Conservation (phyloP, 2,797 vertebrate genomes). For the Typhlichthys subterraneus region DNA sequence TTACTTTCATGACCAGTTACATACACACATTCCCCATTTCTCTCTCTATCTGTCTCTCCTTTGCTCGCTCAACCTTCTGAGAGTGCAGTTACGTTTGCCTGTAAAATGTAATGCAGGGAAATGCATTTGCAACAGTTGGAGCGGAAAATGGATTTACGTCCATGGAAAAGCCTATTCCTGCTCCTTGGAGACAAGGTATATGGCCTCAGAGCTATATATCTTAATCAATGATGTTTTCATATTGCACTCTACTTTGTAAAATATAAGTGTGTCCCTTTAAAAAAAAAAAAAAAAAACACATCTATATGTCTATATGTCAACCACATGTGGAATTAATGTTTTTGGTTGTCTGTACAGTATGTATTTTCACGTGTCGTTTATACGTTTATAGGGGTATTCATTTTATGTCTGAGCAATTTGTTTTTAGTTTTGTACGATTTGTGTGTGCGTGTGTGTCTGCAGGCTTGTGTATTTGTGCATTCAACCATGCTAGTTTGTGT, state of each 20-base stretch:
- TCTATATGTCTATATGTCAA: neutral
- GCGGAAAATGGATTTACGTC: constrained; percentile 66
- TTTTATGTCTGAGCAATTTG: too few species aligned
- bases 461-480: neutral
- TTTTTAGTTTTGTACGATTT: too few species aligned
- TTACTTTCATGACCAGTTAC: constrained; percentile 51
- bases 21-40: constrained; percentile 43
- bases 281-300: neutral
- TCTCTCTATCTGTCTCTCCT: constrained; percentile 25
- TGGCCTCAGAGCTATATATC: constrained; percentile 13
- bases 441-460: neutral
- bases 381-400: too few species aligned
- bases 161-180: constrained; percentile 41
- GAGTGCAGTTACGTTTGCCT: constrained; percentile 31
- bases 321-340: too few species aligned
- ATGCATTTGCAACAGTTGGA: constrained; percentile 64
- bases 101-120: constrained; percentile 58
- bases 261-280: neutral
- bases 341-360: neutral
- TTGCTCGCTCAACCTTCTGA: constrained; percentile 24
- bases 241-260: constrained; percentile 6
- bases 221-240: constrained; percentile 38
- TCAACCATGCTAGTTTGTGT: too few species aligned
- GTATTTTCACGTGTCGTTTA: neutral
- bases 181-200: constrained; percentile 26